Evolutionary conservation across 2,888 invertebrate genomes (phyloP).

Genomic region (Macrosoma leucophasiata): DNA sequence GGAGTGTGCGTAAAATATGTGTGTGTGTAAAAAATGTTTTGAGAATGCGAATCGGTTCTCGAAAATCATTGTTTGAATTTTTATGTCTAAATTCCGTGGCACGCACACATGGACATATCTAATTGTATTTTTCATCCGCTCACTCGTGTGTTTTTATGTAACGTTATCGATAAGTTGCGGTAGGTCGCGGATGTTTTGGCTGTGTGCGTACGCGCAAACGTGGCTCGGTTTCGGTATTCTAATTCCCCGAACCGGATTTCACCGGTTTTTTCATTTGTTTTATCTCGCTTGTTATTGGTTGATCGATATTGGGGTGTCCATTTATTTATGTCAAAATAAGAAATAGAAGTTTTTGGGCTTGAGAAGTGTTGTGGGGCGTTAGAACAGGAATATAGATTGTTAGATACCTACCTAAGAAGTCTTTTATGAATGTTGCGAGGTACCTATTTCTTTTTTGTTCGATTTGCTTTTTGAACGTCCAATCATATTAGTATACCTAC

Average conservation of each 20-base stretch:
- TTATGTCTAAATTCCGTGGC: slow-evolving; percentile 44
- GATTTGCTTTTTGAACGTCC: too few relatives aligned
- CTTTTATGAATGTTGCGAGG: too few relatives aligned
- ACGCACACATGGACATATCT: slow-evolving; percentile 22
- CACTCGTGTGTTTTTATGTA: slow-evolving; percentile 37
- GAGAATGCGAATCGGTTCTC: slow-evolving; percentile 49
- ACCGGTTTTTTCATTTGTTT: slow-evolving; percentile 34
- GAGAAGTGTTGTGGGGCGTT: too few relatives aligned
- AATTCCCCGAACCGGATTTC: slow-evolving; percentile 50
- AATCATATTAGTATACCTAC: too few relatives aligned
- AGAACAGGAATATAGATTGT: too few relatives aligned
- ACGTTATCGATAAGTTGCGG: slow-evolving; percentile 46
- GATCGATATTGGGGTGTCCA: too few relatives aligned
- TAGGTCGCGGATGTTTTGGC: slow-evolving; percentile 49
- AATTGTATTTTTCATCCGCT: slow-evolving; percentile 29
- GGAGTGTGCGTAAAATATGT: slow-evolving; percentile 44
- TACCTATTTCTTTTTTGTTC: too few relatives aligned
- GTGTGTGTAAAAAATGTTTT: slow-evolving; percentile 58
- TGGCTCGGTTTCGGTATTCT: slow-evolving; percentile 56
- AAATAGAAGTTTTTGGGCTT: too few relatives aligned
- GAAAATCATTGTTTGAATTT: slow-evolving; percentile 53
- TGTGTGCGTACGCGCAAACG: slow-evolving; percentile 33
- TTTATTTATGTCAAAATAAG: too few relatives aligned
- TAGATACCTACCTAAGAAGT: too few relatives aligned
- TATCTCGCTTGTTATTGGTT: slow-evolving; percentile 28